Base-by-base conservation (phyloP, 2,888 invertebrate species). In the Diaperis boleti region DNA sequence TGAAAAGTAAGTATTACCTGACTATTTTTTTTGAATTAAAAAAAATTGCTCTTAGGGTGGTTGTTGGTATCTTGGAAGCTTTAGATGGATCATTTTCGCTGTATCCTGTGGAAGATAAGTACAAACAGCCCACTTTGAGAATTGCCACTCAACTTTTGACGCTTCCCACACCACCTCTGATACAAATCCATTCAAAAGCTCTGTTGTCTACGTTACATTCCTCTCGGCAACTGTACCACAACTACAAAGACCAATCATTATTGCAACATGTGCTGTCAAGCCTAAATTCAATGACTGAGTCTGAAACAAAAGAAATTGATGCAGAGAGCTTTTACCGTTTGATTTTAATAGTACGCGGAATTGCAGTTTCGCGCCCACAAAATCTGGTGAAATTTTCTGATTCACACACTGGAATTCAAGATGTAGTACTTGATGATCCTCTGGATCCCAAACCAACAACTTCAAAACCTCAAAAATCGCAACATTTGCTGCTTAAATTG, bases 321-420 rank as follows among this genome's bases (percentile, higher is more conserved):
- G 94, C 96, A 0, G 96, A 97, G 78, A 92, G 92, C 54, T 96
- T 91, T 81, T 95, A 95, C 82, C 87, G 95, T 1, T 85, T 96
- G 17, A 89, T 96, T 31, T 82, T 95, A 54, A 88, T 94, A 8
- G 92, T 94, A 0, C 85, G 96, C 37, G 90, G 92, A 31, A 92
- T 97, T 42, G 95, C 96, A 6, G 89, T 93, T 7, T 85, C 92
- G 0, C 85, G 96, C 6, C 95, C 97, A 0, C 86, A 89, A 49
- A 92, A 95, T 78, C 85, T 97, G 14, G 86, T 88, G 7, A 87
- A 86, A 74, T 89, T 89, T 76, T 87, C 90, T 1, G 86, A 87
- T 74, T 84, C 84, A 50, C 85, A 86, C 67, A 83, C 85, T 7
- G 83, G 85, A 13, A 84, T 81, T 35, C 81, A 82, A 64, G 80